Conservation (phyloP, 2,888 invertebrate genomes). For the Mycogona germanica region DNA sequence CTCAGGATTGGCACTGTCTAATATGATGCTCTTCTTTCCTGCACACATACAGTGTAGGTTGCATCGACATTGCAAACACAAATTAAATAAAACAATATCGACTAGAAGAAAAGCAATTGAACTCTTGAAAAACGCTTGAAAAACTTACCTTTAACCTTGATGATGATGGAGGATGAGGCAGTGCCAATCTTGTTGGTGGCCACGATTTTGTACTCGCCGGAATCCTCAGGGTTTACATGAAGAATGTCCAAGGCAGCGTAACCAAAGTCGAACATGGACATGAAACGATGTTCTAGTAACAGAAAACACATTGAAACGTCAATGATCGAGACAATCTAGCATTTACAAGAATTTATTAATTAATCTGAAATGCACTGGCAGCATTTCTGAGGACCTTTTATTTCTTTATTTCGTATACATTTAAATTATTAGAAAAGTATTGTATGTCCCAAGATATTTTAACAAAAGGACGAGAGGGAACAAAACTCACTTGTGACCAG, state of each 20-base stretch:
- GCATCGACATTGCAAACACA: not conserved
- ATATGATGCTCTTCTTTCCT: conserved; percentile 53
- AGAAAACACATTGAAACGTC: conserved; percentile 4
- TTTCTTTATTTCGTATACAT: not conserved
- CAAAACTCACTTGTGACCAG: conserved; percentile 51
- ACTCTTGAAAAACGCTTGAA: conserved; percentile 25
- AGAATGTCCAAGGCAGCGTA: conserved; percentile 92
- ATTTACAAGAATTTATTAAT: not conserved
- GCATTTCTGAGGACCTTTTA: not conserved
- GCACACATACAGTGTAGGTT: not conserved
- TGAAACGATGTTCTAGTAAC: conserved; percentile 59
- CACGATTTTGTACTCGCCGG: conserved; percentile 79
- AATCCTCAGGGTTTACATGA: conserved; percentile 86
- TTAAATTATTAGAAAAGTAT: not conserved
- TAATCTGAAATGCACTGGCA: not conserved
- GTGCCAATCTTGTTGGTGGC: conserved; percentile 76
- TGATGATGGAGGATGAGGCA: conserved; percentile 64
- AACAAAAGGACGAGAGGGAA: not conserved
- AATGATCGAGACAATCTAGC: not conserved
- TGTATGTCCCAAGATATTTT: not conserved
- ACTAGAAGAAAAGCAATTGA: not conserved
- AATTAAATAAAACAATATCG: not conserved
- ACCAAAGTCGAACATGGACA: conserved; percentile 92
- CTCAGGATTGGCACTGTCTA: conserved; percentile 85
- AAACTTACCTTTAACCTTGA: conserved; percentile 72